These are phyloP conservation scores for Aphyosemion australe DNA, from an alignment of 2,113 vertebrate genomes.

Conservation along the genomic window DNA sequence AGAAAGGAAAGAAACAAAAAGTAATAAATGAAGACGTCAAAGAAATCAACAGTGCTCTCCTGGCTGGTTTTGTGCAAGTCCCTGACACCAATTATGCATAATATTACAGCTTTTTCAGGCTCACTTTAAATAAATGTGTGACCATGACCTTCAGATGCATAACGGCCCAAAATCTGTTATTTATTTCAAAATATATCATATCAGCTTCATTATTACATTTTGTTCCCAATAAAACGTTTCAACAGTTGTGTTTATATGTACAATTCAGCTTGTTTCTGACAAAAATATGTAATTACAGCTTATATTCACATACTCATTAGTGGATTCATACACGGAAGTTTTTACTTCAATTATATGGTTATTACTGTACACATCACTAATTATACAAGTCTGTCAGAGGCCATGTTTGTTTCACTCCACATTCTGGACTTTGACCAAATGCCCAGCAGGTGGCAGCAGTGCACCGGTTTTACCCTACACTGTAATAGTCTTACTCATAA, in stretches of 20 bases:
- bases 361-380: constrained; percentile 53
- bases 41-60: too few relatives aligned
- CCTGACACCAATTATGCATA: too few relatives aligned
- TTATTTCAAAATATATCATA: neutral
- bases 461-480: constrained; percentile 8
- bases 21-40: too few relatives aligned
- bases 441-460: constrained; percentile 71
- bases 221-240: constrained; percentile 2
- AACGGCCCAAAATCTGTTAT: neutral
- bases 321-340: constrained; percentile 1
- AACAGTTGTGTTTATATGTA: constrained; percentile 36
- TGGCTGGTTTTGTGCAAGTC: too few relatives aligned
- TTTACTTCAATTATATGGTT: constrained; percentile 19
- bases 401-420: neutral
- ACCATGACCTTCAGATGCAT: neutral
- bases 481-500: neutral
- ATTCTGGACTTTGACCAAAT: constrained; percentile 7
- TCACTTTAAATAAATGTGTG: neutral
- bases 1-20: too few relatives aligned
- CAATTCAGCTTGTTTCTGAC: constrained; percentile 28
- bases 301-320: constrained; percentile 9
- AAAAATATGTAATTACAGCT: constrained; percentile 27
- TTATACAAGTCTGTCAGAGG: constrained; percentile 44
- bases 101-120: neutral
- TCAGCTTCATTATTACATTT: constrained; percentile 2